Evolutionary conservation across 2,113 vertebrate species (phyloP), one percentile per base, ranked within the genome.

Genomic region (Sterna hirundo): DNA sequence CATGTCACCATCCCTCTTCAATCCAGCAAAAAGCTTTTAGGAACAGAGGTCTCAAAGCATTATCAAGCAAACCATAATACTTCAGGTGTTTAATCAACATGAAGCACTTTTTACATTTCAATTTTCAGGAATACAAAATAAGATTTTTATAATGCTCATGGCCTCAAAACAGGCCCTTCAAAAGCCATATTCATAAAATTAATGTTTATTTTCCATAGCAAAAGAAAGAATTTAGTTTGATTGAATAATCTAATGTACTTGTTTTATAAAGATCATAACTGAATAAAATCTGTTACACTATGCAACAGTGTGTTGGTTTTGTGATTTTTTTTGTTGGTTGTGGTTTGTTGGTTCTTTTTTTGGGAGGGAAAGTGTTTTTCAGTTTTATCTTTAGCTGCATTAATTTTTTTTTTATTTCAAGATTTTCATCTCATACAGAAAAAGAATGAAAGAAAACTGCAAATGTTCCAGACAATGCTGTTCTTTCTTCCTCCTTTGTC

Each of bases 351-450:
- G 15, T 27, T 93, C 20, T 80, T 49, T 61, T 21, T 14, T 47
- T 47, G 20, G 1, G 2, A 5, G 3, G 11, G 38, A 38, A 13
- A 5, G 2, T 20, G 13, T 19, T 54, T 32, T 42, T 64, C 12
- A 42, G 6, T 29, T 20, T 80, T 32, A 38, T 21, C 5, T 42
- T 61, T n/a, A 5, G 19, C n/a, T 75, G 36, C 6, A 14, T 3
- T 29, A 6, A 34, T 2, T 15, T 58, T 40, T 55, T 61, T 40
- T 62, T 32, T 51, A 54, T 55, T 52, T 66, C 47, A 23, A 57
- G 13, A 54, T 58, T 57, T 71, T 74, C 3, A 82, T 69, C 44
- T 92, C 38, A 78, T 64, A 85, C 6, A 75, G 49, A 51, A 47
- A 44, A 49, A n/a, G 3, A 49, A 87, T 23, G 2, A 65, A 76